Evolutionary conservation across 2,888 invertebrate genomes (phyloP), one percentile per base, ranked within the genome.

Genomic region (Tetheella fluctuosa): DNA sequence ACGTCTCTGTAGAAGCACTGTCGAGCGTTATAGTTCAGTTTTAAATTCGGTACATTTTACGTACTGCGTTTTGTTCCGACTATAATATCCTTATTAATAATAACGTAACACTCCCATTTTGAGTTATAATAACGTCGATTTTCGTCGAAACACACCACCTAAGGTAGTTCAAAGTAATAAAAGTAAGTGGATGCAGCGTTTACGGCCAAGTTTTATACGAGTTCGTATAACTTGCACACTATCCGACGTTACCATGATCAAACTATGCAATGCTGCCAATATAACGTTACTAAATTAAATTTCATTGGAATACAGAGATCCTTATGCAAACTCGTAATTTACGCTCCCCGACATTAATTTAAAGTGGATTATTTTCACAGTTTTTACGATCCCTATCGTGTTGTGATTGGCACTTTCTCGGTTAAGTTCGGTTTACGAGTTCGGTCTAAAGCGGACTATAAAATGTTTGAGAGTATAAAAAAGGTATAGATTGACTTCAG

Each of bases 171-270:
- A 62, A 39, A 66, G 83, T 73, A 82, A 81, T 89, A 89, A 90
- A 89, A 83, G 77, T 85, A 83, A 88, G 87, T 86, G 84, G 84
- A 86, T 84, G 83, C 83, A 73, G 77, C 84, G 84, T 90, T 90
- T 89, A 89, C 76, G 77, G 71, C 68, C 71, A 54, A 64, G 70
- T 83, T 90, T 90, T 86, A 89, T 85, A 84, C 67, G 80, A 80
- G 77, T 86, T 84, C 84, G 80, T 79, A 84, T 83, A 86, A 88
- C 82, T 84, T 76, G 69, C 65, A 70, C 73, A 67, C 72, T 80
- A 78, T 74, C 76, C 79, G 67, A 65, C 73, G 68, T 74, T 76
- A 72, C 78, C 74, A 82, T 83, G 83, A 88, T 88, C 86, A 86
- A 86, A 87, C 83, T 83, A 79, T 79, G 75, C 75, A 74, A 73